Conservation (phyloP, 2,113 vertebrate genomes). For the Tichodroma muraria region DNA sequence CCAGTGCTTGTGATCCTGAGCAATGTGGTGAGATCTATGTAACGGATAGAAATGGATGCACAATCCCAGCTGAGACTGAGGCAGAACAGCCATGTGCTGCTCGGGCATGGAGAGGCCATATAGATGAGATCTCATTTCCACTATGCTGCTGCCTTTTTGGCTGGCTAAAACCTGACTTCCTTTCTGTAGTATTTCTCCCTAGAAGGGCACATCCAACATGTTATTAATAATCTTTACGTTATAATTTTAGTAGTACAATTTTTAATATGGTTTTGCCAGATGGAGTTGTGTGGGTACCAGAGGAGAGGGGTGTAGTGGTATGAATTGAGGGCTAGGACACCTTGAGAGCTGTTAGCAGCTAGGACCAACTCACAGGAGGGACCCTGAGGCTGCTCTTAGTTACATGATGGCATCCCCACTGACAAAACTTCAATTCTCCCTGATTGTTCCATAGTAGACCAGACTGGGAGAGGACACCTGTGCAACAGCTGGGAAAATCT, state of each 20-base stretch:
- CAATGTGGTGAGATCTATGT: not conserved
- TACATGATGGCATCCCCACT: not conserved
- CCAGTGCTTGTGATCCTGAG: not conserved
- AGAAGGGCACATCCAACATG: not conserved
- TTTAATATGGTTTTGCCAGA: not conserved
- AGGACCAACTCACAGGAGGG: not conserved
- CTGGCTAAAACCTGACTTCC: not conserved
- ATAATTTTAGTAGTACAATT: not conserved
- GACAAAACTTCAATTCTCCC: not conserved
- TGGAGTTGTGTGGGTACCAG: not conserved
- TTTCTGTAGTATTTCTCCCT: not conserved
- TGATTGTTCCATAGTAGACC: not conserved
- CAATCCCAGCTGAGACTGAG: not conserved
- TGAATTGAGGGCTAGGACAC: not conserved
- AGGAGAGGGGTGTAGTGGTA: not conserved
- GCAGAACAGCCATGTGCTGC: fast-evolving
- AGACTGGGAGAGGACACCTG: not conserved
- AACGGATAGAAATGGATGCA: not conserved
- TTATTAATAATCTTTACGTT: not conserved
- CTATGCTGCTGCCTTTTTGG: not conserved
- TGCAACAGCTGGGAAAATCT: not conserved
- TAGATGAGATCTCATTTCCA: fast-evolving
- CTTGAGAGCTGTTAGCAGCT: not conserved
- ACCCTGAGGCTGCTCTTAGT: not conserved
- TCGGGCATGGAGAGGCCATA: not conserved